Base-by-base conservation (phyloP, 2,113 vertebrate species). In the Phalacrocorax aristotelis region DNA sequence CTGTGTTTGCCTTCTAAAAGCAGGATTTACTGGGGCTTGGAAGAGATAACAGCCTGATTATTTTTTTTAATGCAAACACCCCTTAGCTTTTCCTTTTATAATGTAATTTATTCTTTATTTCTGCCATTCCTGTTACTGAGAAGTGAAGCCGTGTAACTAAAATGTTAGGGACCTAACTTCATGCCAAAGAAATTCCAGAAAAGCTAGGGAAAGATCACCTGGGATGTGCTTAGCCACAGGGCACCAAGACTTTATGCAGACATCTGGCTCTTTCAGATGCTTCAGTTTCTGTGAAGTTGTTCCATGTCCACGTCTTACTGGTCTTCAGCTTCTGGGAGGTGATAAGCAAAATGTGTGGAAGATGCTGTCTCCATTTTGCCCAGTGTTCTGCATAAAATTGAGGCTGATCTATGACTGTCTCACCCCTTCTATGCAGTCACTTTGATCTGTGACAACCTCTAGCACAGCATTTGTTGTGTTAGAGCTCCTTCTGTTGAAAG, bases 401-500 rank as follows among this genome's bases (percentile, higher is more conserved):
- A 17, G 30, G 27, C 40, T 66, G 62, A 20, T 52, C 65, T 74
- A 1, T 34, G 71, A 15, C 19, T 66, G 17, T 51, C 57, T 91
- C 5, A 0, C 42, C 21, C 29, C 15, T 86, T 66, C 40, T 23
- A 1, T 70, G 48, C 29, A 57, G 38, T 7, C 34, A 5, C 52
- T 88, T 62, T 26, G 58, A 57, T 76, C 80, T 40, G 4, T 65
- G 55, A 40, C 84, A 74, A 74, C 38, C 42, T 38, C 38, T 11
- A 68, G 40, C 55, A 5, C 40, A 42, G 61, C 27, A 36, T 85
- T 88, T 95, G 70, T 88, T 74, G 85, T 78, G 75, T 91, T 89
- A 91, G 95, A 95, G 90, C 75, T 91, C 87, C 95, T 96, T 89
- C 87, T 95, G 80, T 75, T 93, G 91, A 96, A 55, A 78, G 83